Conservation (phyloP, 1,140 invertebrate species). For the Glossosoma conforme region DNA sequence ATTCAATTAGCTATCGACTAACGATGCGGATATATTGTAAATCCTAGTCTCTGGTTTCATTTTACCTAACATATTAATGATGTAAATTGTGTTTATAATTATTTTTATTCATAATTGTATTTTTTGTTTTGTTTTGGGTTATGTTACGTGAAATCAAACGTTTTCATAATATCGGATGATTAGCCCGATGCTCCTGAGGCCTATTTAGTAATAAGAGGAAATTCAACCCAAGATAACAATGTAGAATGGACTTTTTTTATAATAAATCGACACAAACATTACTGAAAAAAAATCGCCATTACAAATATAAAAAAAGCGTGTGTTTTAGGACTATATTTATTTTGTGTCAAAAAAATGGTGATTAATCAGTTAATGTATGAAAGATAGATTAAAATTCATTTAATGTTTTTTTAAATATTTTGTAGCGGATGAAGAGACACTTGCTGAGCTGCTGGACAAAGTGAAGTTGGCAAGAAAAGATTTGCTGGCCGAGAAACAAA, state of each 20-base stretch:
- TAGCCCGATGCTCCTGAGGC: too few species aligned
- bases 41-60: too few species aligned
- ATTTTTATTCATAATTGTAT: not conserved
- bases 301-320: too few species aligned
- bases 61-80: conserved; percentile 19
- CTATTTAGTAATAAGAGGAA: too few species aligned
- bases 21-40: too few species aligned
- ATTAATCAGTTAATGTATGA: not conserved
- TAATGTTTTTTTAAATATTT: conserved; percentile 3
- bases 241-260: too few species aligned
- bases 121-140: not conserved
- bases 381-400: not conserved
- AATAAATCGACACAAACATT: too few species aligned
- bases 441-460: conserved; percentile 13
- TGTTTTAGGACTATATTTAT: not conserved
- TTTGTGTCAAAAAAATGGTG: not conserved
- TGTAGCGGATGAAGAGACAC: conserved; percentile 17
- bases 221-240: too few species aligned
- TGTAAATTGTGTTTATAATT: conserved; percentile 32
- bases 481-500: conserved; percentile 10
- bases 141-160: not conserved
- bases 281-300: too few species aligned
- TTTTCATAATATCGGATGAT: too few species aligned
- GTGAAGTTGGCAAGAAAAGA: conserved; percentile 13
- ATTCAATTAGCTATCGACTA: too few species aligned